Percentiles rank a stretch among this genome's conserved stretches.
Conservation (phyloP, 37 sponge, comb jelly and placozoan genomes). For the Haliclona indistincta region DNA sequence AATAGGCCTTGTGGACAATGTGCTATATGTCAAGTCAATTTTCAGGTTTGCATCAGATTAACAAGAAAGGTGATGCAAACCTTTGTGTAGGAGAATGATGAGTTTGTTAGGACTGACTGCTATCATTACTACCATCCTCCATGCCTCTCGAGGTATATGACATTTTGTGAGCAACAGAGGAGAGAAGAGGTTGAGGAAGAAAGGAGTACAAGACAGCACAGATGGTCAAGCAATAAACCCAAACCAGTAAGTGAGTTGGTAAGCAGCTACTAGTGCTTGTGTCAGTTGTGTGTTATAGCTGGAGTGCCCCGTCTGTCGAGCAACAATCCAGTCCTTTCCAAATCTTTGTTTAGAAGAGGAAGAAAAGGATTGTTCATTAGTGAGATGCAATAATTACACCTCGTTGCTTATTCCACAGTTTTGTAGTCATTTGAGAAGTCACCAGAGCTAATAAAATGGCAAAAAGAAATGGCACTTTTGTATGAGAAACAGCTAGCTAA, state of each 20-base stretch:
- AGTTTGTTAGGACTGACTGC: conserved; percentile 55
- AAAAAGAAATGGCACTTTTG: conserved; percentile 54
- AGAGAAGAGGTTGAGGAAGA: conserved; percentile 6
- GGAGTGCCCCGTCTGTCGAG: conserved; percentile 70
- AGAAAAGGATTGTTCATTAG: too few relatives aligned
- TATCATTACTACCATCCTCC: conserved; percentile 72
- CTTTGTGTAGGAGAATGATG: conserved; percentile 42
- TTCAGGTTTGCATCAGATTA: conserved; percentile 18
- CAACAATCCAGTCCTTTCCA: background rate
- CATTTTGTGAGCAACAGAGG: conserved; percentile 15
- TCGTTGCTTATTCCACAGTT: too few relatives aligned
- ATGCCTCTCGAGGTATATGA: conserved; percentile 51
- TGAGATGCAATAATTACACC: too few relatives aligned
- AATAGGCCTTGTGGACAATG: conserved; percentile 71
- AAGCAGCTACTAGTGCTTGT: background rate
- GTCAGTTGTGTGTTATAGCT: background rate
- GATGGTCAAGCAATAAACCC: conserved; percentile 5
- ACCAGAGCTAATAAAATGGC: conserved; percentile 42
- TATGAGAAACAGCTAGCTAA: conserved; percentile 41
- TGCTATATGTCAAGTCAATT: conserved; percentile 58
- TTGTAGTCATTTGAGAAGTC: background rate
- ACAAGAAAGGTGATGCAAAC: too few relatives aligned
- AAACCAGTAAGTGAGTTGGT: background rate
- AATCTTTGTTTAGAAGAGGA: conserved; percentile 1
- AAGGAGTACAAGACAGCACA: background rate